phyloP scores from a whole-genome alignment of 2,888 invertebrate species.

The Acleris literana region DNA sequence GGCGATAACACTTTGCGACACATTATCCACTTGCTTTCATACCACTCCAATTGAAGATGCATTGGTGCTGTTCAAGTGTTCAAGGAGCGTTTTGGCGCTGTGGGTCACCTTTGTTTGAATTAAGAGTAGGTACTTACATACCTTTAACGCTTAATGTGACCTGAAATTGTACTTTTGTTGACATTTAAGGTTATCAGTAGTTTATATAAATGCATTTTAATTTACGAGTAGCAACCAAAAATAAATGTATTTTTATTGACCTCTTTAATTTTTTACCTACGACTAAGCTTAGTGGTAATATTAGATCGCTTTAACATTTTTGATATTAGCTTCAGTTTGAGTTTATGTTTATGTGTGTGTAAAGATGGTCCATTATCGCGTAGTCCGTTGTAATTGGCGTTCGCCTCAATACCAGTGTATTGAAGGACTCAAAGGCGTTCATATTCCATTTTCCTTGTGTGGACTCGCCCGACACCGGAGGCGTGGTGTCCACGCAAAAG shows the following conservation, averaged over 20 bases:
- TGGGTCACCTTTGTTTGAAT: conserved; percentile 29
- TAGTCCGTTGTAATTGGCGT: conserved; percentile 8
- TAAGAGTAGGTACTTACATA: background rate
- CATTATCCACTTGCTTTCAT: conserved; percentile 37
- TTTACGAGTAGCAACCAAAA: too few species aligned
- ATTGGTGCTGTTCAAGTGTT: conserved; percentile 21
- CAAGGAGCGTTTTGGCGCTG: conserved; percentile 10
- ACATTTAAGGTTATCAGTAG: too few species aligned
- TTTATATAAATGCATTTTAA: too few species aligned
- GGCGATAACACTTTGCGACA: conserved; percentile 37
- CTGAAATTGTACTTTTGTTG: too few species aligned
- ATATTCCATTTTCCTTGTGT: conserved; percentile 32
- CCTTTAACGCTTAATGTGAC: too few species aligned
- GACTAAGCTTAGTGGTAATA: too few species aligned
- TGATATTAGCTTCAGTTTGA: too few species aligned
- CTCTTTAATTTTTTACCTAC: too few species aligned
- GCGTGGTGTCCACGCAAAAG: conserved; percentile 71
- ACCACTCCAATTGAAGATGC: conserved; percentile 31
- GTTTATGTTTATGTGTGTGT: too few species aligned
- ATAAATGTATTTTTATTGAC: too few species aligned
- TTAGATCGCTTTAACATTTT: too few species aligned
- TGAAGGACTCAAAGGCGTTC: conserved; percentile 22
- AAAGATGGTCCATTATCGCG: background rate
- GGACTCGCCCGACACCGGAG: conserved; percentile 42
- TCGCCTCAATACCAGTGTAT: conserved; percentile 17